Conservation (phyloP, 2,888 invertebrate genomes). For the Disparrhopalites patrizii region DNA sequence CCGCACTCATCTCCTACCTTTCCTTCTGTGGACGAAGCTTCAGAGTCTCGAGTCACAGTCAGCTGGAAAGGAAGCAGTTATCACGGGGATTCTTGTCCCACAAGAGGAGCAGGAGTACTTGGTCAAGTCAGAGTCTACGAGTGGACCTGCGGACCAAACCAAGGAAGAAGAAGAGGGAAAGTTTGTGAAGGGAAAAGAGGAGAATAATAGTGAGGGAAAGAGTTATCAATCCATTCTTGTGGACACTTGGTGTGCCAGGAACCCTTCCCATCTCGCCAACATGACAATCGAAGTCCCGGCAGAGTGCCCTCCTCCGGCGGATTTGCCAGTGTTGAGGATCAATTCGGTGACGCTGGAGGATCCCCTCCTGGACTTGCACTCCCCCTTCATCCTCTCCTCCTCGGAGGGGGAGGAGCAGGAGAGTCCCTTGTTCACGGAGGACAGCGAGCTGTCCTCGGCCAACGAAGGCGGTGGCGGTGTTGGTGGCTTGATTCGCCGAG, state of each 20-base stretch:
- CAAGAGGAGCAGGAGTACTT: neutral
- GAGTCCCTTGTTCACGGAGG: constrained; percentile 12
- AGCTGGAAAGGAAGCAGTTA: constrained; percentile 6
- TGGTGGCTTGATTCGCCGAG: constrained; percentile 23
- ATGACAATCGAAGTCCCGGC: constrained; percentile 22
- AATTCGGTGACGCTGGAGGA: constrained; percentile 29
- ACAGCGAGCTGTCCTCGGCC: constrained; percentile 19
- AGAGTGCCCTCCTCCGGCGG: constrained; percentile 11
- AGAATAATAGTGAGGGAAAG: neutral
- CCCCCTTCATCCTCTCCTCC: constrained; percentile 7
- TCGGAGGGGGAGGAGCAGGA: constrained; percentile 24
- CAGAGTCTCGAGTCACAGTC: neutral
- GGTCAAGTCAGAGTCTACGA: neutral
- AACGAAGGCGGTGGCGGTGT: neutral
- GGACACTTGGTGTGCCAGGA: too few species aligned
- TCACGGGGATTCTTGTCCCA: neutral
- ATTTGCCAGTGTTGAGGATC: constrained; percentile 27
- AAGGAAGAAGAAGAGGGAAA: neutral
- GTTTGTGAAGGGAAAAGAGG: neutral
- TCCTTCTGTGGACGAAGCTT: neutral
- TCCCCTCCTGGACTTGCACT: neutral
- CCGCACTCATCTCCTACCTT: neutral
- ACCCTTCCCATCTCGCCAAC: neutral
- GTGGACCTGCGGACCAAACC: neutral
- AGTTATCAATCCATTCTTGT: too few species aligned